Evolutionary conservation across 1,140 invertebrate species (phyloP).

Genomic region (Drosophila prosaltans): DNA sequence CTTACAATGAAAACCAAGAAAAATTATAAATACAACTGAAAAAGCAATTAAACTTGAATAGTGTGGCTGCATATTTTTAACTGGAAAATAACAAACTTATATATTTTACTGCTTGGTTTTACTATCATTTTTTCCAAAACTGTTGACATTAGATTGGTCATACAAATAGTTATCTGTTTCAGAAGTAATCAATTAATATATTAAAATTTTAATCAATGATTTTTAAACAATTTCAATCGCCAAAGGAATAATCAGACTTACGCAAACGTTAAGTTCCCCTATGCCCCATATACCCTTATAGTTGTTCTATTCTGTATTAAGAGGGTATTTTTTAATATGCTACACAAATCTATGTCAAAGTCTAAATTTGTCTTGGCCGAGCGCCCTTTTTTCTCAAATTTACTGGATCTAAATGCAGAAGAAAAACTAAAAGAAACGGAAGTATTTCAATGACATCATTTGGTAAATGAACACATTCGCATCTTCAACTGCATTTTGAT

Average conservation of each 20-base stretch:
- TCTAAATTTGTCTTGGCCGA: conserved; percentile 71
- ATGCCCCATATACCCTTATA: background rate
- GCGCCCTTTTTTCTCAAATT: conserved; percentile 60
- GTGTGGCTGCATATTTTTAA: too few relatives aligned
- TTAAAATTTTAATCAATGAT: too few relatives aligned
- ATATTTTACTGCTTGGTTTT: too few relatives aligned
- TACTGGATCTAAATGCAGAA: conserved; percentile 55
- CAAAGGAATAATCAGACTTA: too few relatives aligned
- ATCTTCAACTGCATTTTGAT: conserved; percentile 7
- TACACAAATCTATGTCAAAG: conserved; percentile 64
- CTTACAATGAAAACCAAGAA: background rate
- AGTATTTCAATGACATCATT: conserved; percentile 69
- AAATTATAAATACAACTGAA: too few relatives aligned
- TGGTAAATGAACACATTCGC: background rate
- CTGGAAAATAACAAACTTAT: too few relatives aligned
- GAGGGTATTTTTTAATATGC: conserved; percentile 47
- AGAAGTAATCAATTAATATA: too few relatives aligned
- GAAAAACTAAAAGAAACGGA: background rate
- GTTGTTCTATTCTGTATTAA: conserved; percentile 6
- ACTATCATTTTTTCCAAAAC: too few relatives aligned
- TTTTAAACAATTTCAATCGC: too few relatives aligned
- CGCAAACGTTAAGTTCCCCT: background rate
- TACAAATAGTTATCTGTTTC: too few relatives aligned
- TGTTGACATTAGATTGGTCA: too few relatives aligned
- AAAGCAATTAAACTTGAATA: too few relatives aligned